Evolutionary conservation across 1,140 invertebrate genomes (phyloP).

Genomic region (Ditylenchus dipsaci): DNA sequence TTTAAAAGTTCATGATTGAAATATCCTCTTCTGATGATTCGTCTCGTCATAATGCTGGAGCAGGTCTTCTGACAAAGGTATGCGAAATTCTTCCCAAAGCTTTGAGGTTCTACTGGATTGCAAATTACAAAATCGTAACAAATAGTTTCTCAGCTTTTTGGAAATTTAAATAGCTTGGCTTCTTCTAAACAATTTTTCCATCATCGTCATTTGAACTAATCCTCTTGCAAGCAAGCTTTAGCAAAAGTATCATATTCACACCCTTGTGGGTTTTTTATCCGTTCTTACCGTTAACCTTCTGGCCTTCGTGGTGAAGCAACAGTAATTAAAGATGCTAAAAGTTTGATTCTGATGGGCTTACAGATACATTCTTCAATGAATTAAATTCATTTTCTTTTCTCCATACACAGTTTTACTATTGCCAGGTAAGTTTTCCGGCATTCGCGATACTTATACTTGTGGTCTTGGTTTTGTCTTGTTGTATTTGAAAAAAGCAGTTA

Average conservation of each 20-base stretch:
- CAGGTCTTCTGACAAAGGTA: slow-evolving; percentile 24
- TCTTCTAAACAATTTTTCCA: slow-evolving; percentile 21
- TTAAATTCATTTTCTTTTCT: slow-evolving; percentile 19
- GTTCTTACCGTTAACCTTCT: too few species aligned
- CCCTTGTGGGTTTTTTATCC: slow-evolving; percentile 28
- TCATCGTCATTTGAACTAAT: slow-evolving; percentile 20
- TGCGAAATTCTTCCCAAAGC: slow-evolving; percentile 23
- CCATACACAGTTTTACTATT: slow-evolving; percentile 16
- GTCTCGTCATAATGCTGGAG: slow-evolving; percentile 13
- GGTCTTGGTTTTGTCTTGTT: not conserved
- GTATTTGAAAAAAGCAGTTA: slow-evolving; percentile 1
- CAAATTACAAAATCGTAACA: slow-evolving; percentile 23
- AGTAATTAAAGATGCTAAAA: slow-evolving; percentile 26
- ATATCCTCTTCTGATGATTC: too few species aligned
- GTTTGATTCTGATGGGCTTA: slow-evolving; percentile 4
- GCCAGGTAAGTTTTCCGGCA: slow-evolving; percentile 4
- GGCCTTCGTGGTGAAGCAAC: slow-evolving; percentile 15
- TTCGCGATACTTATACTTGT: not conserved
- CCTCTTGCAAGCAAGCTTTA: slow-evolving; percentile 8
- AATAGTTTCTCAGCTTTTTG: slow-evolving; percentile 16
- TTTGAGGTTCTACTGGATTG: slow-evolving; percentile 11
- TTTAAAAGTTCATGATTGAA: too few species aligned
- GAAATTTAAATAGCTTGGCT: slow-evolving; percentile 25
- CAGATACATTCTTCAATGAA: slow-evolving; percentile 26
- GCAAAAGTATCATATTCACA: slow-evolving; percentile 19